phyloP scores from a whole-genome alignment of 2,113 vertebrate genomes.

The Spea bombifrons region DNA sequence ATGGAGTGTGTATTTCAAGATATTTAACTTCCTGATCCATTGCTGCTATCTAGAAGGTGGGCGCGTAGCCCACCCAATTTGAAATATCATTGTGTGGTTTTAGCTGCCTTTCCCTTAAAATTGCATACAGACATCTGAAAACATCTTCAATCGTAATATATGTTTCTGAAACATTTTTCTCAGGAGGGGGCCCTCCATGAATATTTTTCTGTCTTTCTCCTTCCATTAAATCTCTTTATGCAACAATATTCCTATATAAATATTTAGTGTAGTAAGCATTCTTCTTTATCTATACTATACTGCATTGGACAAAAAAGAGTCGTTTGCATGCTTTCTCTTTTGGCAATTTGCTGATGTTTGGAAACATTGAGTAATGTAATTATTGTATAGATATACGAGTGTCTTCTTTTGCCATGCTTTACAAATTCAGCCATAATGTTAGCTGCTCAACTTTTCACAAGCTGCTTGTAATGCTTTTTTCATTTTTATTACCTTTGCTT shows the following conservation, averaged over 20 bases:
- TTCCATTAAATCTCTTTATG: background rate
- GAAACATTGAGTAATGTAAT: conserved; percentile 24
- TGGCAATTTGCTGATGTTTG: conserved; percentile 14
- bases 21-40: too few relatives aligned
- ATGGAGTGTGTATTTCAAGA: too few relatives aligned
- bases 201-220: too few relatives aligned
- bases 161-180: too few relatives aligned
- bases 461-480: background rate
- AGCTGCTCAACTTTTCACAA: background rate
- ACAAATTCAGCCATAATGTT: background rate
- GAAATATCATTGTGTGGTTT: too few relatives aligned
- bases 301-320: background rate
- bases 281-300: background rate
- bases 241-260: background rate
- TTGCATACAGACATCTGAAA: too few relatives aligned
- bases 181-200: too few relatives aligned
- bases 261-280: conserved; percentile 1
- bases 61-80: too few relatives aligned
- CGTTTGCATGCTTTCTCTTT: background rate
- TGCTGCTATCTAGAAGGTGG: too few relatives aligned
- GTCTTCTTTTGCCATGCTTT: background rate
- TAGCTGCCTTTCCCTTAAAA: too few relatives aligned
- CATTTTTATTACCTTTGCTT: too few relatives aligned
- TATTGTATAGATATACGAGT: background rate
- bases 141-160: too few relatives aligned